Evolutionary conservation across 2,797 vertebrate genomes (phyloP).

Genomic region (Streptopelia turtur): DNA sequence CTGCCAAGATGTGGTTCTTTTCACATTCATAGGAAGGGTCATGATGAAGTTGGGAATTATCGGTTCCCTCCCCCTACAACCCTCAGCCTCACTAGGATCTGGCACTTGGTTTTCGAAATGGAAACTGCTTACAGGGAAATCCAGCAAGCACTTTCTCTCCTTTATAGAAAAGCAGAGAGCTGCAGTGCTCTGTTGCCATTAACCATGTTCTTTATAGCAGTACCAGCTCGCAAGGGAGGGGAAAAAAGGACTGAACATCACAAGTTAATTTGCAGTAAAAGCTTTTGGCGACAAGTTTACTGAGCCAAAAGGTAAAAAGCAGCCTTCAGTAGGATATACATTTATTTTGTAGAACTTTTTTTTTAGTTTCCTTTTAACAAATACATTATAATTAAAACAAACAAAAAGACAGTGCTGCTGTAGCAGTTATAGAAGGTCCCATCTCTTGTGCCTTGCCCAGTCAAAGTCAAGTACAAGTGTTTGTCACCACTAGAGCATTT

Average conservation of each 20-base stretch:
- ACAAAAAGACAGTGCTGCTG: background rate
- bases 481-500: background rate
- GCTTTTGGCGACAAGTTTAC: background rate
- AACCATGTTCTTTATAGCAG: fast-evolving
- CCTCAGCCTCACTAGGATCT: background rate
- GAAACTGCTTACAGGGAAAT: background rate
- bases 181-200: background rate
- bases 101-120: background rate
- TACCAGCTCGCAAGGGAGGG: background rate
- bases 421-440: background rate
- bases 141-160: background rate
- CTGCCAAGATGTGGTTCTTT: background rate
- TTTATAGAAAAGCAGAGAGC: background rate
- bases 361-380: background rate
- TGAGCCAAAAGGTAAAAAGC: background rate
- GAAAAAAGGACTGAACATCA: background rate
- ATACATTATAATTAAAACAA: background rate
- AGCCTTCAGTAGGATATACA: no score
- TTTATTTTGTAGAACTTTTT: background rate
- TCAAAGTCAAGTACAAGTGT: background rate
- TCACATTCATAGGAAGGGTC: background rate
- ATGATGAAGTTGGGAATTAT: background rate
- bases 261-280: background rate
- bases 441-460: background rate
- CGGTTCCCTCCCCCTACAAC: background rate